Percentiles rank a stretch among this genome's conserved stretches.
Conservation (phyloP, 37 sponge, comb jelly and placozoan species). For the Dysidea cf. avara region DNA sequence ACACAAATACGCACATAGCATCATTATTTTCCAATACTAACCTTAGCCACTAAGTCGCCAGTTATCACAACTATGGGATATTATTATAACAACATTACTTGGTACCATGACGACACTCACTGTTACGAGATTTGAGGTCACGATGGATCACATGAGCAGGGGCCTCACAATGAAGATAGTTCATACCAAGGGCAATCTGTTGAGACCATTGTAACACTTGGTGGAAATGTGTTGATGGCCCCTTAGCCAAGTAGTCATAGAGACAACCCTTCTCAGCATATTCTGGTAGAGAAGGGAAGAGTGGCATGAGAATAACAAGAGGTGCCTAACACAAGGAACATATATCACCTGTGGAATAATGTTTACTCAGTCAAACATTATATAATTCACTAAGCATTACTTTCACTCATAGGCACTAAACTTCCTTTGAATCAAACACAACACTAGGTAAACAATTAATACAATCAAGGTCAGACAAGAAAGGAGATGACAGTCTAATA, state of each 20-base stretch:
- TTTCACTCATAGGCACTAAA: background rate
- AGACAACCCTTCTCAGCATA: conserved; percentile 80
- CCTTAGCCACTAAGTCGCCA: conserved; percentile 63
- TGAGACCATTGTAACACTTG: conserved; percentile 84
- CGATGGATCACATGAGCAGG: conserved; percentile 86
- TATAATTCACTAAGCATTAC: background rate
- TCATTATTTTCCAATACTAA: background rate
- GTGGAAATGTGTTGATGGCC: conserved; percentile 54
- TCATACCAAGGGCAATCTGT: conserved; percentile 85
- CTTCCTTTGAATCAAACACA: too few species aligned
- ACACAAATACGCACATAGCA: conserved; percentile 2
- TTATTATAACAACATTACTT: background rate
- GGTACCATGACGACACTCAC: conserved; percentile 18
- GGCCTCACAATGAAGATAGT: conserved; percentile 90
- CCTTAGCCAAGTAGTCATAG: conserved; percentile 65
- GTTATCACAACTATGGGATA: conserved; percentile 72
- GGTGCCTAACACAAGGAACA: too few species aligned
- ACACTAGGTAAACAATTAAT: too few species aligned
- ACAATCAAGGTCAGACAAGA: too few species aligned
- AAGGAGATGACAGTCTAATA: too few species aligned
- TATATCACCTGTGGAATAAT: background rate
- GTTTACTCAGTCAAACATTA: background rate
- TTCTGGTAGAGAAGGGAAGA: too few species aligned
- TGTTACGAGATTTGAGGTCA: conserved; percentile 93
- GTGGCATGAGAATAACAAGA: too few species aligned